Evolutionary conservation across 30 jellyfish, hydroid and myxozoan species (phyloP).

Genomic region (Hydractinia symbiolongicarpus): DNA sequence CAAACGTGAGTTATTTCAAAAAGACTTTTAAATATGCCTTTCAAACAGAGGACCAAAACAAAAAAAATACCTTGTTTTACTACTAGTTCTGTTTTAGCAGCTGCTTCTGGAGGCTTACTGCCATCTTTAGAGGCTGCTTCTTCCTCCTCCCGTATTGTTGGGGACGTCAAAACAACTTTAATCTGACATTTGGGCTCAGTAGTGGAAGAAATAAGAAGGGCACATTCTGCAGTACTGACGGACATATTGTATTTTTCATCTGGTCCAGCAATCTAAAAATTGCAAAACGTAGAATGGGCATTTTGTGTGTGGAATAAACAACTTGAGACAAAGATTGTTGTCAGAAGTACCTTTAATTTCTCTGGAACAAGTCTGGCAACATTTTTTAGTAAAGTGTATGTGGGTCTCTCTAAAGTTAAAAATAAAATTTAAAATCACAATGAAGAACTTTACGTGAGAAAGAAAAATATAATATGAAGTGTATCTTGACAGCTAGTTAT

Average conservation of each 20-base stretch:
- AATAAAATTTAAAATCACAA: neutral
- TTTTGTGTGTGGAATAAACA: too few species aligned
- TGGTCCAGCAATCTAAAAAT: slow-evolving; percentile 43
- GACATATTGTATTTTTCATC: slow-evolving; percentile 54
- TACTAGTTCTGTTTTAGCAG: too few species aligned
- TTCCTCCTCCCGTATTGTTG: slow-evolving; percentile 71
- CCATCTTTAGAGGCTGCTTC: slow-evolving; percentile 30
- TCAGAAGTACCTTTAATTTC: slow-evolving; percentile 49
- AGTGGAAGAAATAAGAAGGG: slow-evolving; percentile 52
- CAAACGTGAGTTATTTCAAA: too few species aligned
- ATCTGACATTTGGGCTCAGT: slow-evolving; percentile 77
- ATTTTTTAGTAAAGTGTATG: slow-evolving; percentile 51
- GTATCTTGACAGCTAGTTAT: too few species aligned
- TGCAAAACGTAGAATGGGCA: neutral
- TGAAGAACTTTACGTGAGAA: too few species aligned
- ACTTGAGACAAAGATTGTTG: too few species aligned
- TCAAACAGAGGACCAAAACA: too few species aligned
- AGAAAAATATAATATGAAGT: too few species aligned
- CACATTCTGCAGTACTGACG: slow-evolving; percentile 42
- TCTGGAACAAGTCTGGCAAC: slow-evolving; percentile 72
- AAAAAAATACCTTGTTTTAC: too few species aligned
- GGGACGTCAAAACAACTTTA: slow-evolving; percentile 70
- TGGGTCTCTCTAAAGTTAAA: slow-evolving; percentile 57
- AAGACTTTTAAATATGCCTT: too few species aligned
- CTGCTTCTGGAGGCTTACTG: neutral